Evolutionary conservation across 2,113 vertebrate genomes (phyloP).

Genomic region (Spheniscus mendiculus): DNA sequence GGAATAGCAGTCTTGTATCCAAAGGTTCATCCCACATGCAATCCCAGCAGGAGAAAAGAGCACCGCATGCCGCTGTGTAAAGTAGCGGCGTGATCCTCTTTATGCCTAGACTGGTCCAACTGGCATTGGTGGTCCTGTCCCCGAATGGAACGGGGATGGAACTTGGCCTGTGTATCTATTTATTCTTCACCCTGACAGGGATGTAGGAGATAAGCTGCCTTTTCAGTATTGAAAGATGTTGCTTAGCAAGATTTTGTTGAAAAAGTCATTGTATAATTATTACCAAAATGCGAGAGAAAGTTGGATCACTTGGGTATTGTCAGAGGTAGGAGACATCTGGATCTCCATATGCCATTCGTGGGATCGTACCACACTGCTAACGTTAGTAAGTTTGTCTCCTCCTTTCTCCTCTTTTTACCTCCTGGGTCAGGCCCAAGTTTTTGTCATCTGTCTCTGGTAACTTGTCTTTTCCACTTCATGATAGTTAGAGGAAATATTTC

Average conservation of each 20-base stretch:
- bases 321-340: neutral
- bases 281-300: neutral
- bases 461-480: neutral
- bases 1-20: neutral
- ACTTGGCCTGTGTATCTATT: neutral
- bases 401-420: neutral
- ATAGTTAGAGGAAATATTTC: neutral
- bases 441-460: neutral
- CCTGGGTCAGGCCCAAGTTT: neutral
- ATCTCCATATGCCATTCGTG: accelerated
- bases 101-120: neutral
- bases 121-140: neutral
- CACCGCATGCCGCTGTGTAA: neutral
- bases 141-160: neutral
- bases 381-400: neutral
- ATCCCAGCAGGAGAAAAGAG: neutral
- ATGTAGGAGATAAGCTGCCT: neutral
- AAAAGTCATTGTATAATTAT: neutral
- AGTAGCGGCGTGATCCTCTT: neutral
- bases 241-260: neutral
- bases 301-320: neutral
- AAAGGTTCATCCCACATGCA: neutral
- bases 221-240: neutral
- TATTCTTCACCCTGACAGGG: neutral
- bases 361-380: neutral